Conservation (phyloP, 2,797 vertebrate species). For the Anguilla anguilla region DNA sequence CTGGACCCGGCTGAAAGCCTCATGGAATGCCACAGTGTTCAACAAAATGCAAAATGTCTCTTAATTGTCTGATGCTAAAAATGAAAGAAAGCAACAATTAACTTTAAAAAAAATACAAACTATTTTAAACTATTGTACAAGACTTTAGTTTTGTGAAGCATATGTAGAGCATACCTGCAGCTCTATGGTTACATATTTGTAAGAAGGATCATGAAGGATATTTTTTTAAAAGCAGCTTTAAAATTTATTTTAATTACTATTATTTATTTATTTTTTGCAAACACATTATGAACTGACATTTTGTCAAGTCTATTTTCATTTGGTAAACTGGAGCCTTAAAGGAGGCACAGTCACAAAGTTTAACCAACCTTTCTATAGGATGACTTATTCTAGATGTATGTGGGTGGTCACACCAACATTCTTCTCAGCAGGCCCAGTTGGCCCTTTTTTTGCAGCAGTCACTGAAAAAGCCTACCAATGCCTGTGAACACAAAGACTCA, state of each 20-base stretch:
- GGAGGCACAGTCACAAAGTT: neutral
- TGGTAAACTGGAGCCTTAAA: neutral
- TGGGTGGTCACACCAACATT: slow-evolving; percentile 6
- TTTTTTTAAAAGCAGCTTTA: too few species aligned
- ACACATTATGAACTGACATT: neutral
- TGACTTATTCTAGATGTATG: neutral
- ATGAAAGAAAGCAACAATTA: too few species aligned
- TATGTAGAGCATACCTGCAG: too few species aligned
- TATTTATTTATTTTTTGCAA: neutral
- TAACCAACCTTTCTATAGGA: neutral
- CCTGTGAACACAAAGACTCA: slow-evolving; percentile 4
- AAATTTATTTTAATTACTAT: neutral
- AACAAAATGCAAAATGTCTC: too few species aligned
- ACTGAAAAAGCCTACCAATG: slow-evolving; percentile 15
- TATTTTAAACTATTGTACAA: too few species aligned
- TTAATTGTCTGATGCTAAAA: too few species aligned
- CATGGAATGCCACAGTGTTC: too few species aligned
- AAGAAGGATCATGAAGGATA: too few species aligned
- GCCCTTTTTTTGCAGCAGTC: neutral
- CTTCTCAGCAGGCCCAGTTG: neutral
- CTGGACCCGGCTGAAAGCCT: neutral
- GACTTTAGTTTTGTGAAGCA: too few species aligned
- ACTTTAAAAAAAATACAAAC: too few species aligned
- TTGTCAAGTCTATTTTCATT: neutral
- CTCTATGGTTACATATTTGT: too few species aligned